phyloP scores from a whole-genome alignment of 2,113 vertebrate genomes.

The Atractosteus spatula region DNA sequence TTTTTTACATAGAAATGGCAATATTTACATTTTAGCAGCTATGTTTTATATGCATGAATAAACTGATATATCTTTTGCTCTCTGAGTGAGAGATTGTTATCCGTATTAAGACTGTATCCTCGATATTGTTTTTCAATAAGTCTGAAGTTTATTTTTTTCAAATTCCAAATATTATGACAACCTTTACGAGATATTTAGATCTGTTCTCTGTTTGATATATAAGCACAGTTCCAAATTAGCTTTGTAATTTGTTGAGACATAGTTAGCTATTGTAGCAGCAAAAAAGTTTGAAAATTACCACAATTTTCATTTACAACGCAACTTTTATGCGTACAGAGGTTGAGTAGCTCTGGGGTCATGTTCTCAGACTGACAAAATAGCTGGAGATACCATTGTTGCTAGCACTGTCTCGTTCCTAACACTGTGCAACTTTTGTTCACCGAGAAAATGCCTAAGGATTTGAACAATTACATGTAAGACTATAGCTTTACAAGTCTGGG shows the following conservation, averaged over 20 bases:
- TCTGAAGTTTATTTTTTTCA: no score
- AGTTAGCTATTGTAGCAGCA: constrained; percentile 7
- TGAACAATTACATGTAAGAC: constrained; percentile 62
- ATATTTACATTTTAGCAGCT: neutral
- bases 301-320: constrained; percentile 25
- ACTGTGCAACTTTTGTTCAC: constrained; percentile 9
- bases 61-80: no score
- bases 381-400: constrained; percentile 16
- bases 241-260: constrained; percentile 10
- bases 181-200: no score
- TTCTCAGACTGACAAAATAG: constrained; percentile 40
- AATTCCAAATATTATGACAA: no score
- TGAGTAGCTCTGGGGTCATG: constrained; percentile 29
- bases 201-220: neutral
- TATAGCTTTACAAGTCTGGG: constrained; percentile 46
- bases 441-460: constrained; percentile 56
- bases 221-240: neutral
- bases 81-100: no score
- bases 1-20: no score
- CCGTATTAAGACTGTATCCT: no score
- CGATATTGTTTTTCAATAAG: no score
- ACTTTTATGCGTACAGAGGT: constrained; percentile 16
- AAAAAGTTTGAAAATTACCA: constrained; percentile 28
- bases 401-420: neutral
- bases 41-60: no score